Conservation (phyloP, 1,140 invertebrate genomes). For the Stegodyphus mimosarum region DNA sequence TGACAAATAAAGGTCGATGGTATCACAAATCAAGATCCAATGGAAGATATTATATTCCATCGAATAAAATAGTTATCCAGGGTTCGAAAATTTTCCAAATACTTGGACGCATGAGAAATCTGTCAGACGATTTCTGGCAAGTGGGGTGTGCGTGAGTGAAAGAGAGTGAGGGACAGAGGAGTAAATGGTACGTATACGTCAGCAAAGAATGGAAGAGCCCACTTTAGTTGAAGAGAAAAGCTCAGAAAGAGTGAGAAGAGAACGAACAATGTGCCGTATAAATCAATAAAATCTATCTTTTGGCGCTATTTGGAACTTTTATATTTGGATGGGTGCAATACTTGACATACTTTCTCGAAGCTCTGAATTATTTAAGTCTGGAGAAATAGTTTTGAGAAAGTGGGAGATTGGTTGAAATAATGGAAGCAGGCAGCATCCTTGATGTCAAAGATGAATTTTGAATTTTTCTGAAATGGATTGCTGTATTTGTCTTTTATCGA, state of each 20-base stretch:
- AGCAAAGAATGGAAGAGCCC: constrained; percentile 13
- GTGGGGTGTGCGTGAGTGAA: background rate
- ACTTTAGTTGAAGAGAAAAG: background rate
- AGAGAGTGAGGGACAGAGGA: constrained; percentile 1
- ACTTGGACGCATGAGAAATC: constrained; percentile 7
- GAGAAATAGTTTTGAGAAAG: constrained; percentile 37
- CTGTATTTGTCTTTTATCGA: too few relatives aligned
- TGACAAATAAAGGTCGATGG: too few relatives aligned
- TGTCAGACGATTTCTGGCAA: constrained; percentile 40
- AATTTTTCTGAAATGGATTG: too few relatives aligned
- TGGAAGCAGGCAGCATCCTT: too few relatives aligned
- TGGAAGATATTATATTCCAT: too few relatives aligned
- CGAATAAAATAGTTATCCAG: too few relatives aligned
- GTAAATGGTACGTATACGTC: constrained; percentile 35
- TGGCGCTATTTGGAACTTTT: constrained; percentile 27
- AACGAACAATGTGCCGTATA: constrained; percentile 43
- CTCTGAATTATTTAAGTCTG: constrained; percentile 46
- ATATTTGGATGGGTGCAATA: constrained; percentile 35
- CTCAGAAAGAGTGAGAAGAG: background rate
- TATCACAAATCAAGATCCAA: too few relatives aligned
- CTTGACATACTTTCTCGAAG: constrained; percentile 46
- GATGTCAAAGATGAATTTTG: too few relatives aligned
- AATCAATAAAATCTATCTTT: constrained; percentile 59
- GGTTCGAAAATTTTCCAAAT: constrained; percentile 30
- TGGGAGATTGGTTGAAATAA: background rate